Evolutionary conservation across 2,888 invertebrate genomes (phyloP), one percentile per base, ranked within the genome.

Genomic region (Agonopterix arenella): DNA sequence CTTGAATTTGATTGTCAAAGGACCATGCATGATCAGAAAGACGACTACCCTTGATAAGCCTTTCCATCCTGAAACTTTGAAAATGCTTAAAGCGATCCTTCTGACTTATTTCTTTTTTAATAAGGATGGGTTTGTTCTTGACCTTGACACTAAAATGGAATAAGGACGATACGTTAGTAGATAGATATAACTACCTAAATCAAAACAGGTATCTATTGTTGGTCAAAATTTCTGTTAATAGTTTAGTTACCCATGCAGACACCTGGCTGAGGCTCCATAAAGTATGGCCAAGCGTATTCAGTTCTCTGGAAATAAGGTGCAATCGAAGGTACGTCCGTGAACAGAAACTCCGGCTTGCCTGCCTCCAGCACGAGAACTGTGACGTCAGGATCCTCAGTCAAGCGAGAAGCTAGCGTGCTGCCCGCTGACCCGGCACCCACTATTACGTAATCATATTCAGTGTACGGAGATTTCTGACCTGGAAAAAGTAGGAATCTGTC

Each of bases 331-430:
- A 91, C 64, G 53, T 91, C 91, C 1, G 90, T 90, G 3, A 90
- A 57, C 1, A 90, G 51, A 59, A 68, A 73, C 59, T 84, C 83
- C 4, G 80, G 74, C 47, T 66, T 72, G 1, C 83, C 83, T 0
- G 92, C 92, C 73, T 94, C 94, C 36, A 94, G 60, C 0, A 94
- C 68, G 1, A 94, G 76, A 0, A 94, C 89, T 7, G 84, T 91
- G 28, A 90, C 88, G 61, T 92, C 56, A 0, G 78, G 75, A 56
- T 84, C 71, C 58, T 90, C 90, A 0, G 88, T 72, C 4, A 90
- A 73, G 1, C 91, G 75, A 48, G 86, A 81, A 10, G 92, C 91
- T 8, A 91, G 62, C 1, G 88, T 90, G 16, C 90, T 74, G 0
- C 84, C 92, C 0, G 92, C 91, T 0, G 91, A 91, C 0, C 92